A percentile compares a stretch with the other conserved stretches of the same genome.
Conservation (phyloP, 2,888 invertebrate genomes). For the Panopea generosa region DNA sequence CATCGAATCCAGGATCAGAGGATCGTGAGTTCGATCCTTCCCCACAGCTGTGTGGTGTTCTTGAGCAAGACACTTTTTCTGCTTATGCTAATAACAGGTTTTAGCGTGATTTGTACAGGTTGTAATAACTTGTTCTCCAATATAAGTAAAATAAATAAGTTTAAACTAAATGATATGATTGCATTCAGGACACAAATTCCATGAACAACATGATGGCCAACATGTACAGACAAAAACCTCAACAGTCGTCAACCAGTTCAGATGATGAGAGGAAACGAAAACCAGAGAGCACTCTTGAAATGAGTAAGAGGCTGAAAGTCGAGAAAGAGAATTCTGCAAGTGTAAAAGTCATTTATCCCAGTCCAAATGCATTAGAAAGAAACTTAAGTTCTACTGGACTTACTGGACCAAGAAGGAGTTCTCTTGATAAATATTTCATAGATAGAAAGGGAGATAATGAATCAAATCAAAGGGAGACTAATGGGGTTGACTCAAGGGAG, state of each 20-base stretch:
- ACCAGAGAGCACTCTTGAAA: background rate
- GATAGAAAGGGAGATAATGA: conserved; percentile 48
- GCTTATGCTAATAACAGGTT: too few species aligned
- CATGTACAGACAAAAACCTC: conserved; percentile 72
- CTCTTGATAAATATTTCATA: conserved; percentile 45
- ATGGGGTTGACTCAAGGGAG: conserved; percentile 29
- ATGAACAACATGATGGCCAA: conserved; percentile 80
- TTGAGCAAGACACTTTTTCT: too few species aligned
- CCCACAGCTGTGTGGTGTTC: too few species aligned
- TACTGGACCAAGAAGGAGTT: conserved; percentile 23
- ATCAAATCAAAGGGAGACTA: conserved; percentile 7
- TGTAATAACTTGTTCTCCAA: too few species aligned
- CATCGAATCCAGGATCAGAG: too few species aligned
- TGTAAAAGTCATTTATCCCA: conserved; percentile 43
- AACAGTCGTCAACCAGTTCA: conserved; percentile 9
- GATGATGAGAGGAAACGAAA: conserved; percentile 23
- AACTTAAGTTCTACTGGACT: conserved; percentile 35
- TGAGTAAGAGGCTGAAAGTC: conserved; percentile 1
- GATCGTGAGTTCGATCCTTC: too few species aligned
- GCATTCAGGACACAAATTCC: conserved; percentile 77
- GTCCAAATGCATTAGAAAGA: conserved; percentile 39
- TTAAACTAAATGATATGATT: background rate
- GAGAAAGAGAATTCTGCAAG: conserved; percentile 7
- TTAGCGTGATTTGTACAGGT: too few species aligned
- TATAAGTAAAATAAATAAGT: too few species aligned